Evolutionary conservation across 2,797 vertebrate species (phyloP).

Genomic region (Poeciliopsis presidionis): DNA sequence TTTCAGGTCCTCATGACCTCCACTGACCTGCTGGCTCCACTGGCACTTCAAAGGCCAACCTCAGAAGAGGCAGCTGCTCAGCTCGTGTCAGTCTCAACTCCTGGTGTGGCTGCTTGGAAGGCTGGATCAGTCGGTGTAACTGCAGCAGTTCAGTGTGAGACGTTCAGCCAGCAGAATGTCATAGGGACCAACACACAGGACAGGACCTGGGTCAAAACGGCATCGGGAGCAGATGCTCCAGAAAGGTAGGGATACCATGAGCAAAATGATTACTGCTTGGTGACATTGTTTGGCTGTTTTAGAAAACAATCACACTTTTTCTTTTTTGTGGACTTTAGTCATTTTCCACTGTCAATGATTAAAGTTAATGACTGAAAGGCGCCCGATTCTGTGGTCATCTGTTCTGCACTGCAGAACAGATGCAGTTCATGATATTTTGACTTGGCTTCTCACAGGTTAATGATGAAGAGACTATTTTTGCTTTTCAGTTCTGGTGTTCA

Average conservation of each 20-base stretch:
- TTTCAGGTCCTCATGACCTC: constrained; percentile 68
- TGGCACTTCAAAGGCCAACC: constrained; percentile 36
- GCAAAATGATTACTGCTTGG: too few species aligned
- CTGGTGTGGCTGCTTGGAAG: background rate
- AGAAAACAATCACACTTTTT: too few species aligned
- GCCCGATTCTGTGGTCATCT: background rate
- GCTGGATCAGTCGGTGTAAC: background rate
- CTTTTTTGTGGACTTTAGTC: too few species aligned
- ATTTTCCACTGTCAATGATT: too few species aligned
- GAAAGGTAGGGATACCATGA: constrained; percentile 35
- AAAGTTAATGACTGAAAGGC: background rate
- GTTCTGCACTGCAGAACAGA: background rate
- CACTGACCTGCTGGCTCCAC: constrained; percentile 62
- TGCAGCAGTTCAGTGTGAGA: background rate
- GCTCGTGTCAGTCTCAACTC: background rate
- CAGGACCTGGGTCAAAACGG: constrained; percentile 12
- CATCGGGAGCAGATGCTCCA: background rate
- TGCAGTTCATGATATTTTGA: background rate
- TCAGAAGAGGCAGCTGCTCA: background rate
- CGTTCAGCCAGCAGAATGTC: background rate
- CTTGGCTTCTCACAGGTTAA: background rate
- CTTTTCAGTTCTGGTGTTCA: constrained; percentile 19
- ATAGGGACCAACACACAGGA: background rate
- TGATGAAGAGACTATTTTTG: constrained; percentile 6
- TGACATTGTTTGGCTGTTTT: too few species aligned